Base-by-base conservation (phyloP, 2,113 vertebrate species). In the Callocephalon fimbriatum region DNA sequence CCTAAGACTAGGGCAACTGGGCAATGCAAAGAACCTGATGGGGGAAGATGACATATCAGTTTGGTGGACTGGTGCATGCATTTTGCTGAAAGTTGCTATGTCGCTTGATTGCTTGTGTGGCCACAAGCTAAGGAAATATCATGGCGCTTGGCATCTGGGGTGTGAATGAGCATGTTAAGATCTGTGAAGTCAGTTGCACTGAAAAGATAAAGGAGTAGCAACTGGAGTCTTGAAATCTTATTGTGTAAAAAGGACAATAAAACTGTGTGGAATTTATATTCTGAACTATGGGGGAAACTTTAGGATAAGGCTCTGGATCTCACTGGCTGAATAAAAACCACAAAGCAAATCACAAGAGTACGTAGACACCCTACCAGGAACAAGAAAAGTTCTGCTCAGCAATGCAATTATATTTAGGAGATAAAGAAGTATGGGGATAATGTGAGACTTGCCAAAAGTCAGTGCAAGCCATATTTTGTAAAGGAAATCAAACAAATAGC, bases 401-500 rank as follows among this genome's bases (percentile, higher is more conserved):
- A 78, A 35, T 58, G 25, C 35, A 84, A 32, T 93, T 87, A 63
- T 87, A 20, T 89, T 94, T 91, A 93, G 42, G 75, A 89, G 84
- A 89, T 90, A 71, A 83, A 90, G 78, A 86, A 61, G 31, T 82
- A 53, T 44, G 40, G 44, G 31, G 40, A 72, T 82, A 78, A 78
- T 9, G 32, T 85, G 38, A 93, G 73, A 68, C 77, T 56, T 61
- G 62, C 81, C 85, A 96, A 94, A 88, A 96, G 31, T 56, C 56
- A 85, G 37, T 40, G n/a, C 6, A 12, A 67, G 53, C 66, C 75
- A 93, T 75, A 73, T 6, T 79, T 93, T 65, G 37, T 75, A 77
- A 95, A 90, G 59, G 48, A 97, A 93, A 86, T 95, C 88, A 92
- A 92, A 88, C 67, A 93, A 90, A 90, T 68, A 92, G 47, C 26